phyloP scores from a whole-genome alignment of 2,797 vertebrate species.

The Darevskia nairensis region DNA sequence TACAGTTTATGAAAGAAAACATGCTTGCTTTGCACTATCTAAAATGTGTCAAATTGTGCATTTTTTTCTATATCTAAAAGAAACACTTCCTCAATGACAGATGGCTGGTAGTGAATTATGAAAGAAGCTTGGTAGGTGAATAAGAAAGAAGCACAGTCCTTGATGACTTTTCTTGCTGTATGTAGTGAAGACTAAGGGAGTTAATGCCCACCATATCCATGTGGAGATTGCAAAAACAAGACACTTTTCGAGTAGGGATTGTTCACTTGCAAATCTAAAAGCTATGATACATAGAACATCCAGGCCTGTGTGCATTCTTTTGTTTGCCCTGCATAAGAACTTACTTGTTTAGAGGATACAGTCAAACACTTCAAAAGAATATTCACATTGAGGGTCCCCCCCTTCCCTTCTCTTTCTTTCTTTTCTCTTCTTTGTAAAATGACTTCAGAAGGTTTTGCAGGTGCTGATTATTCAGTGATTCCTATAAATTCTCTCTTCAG shows the following conservation, averaged over 20 bases:
- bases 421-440: neutral
- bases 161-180: slow-evolving; percentile 31
- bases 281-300: neutral
- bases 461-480: slow-evolving; percentile 9
- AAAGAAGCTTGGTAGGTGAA: slow-evolving; percentile 49
- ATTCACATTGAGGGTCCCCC: neutral
- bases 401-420: neutral
- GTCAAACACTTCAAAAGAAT: neutral
- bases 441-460: neutral
- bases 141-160: slow-evolving; percentile 22
- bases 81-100: slow-evolving; percentile 43
- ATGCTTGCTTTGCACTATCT: slow-evolving; percentile 52
- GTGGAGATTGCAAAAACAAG: neutral
- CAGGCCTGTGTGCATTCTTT: neutral
- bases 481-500: neutral
- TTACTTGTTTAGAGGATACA: slow-evolving; percentile 13
- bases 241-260: slow-evolving; percentile 1
- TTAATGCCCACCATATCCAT: slow-evolving; percentile 25
- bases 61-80: slow-evolving; percentile 39
- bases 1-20: slow-evolving; percentile 58
- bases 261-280: neutral
- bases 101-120: slow-evolving; percentile 44
- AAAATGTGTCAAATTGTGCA: slow-evolving; percentile 66
- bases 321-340: slow-evolving; percentile 28
- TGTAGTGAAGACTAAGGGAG: neutral